phyloP scores from a whole-genome alignment of 2,113 vertebrate species.

The Atractosteus spatula region DNA sequence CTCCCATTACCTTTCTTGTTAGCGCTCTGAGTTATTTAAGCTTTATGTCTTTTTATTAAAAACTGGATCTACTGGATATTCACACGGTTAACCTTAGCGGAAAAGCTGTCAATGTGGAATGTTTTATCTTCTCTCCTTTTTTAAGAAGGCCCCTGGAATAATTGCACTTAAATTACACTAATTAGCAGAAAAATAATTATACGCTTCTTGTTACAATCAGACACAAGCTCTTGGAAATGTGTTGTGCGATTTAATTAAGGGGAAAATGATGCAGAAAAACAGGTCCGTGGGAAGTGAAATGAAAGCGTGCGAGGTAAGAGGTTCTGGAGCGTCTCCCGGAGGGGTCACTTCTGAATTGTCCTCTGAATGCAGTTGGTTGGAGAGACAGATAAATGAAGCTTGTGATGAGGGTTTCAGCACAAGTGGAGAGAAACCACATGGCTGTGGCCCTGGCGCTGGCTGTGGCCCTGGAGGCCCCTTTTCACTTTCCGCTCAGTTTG shows the following conservation, averaged over 20 bases:
- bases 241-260: slow-evolving; percentile 48
- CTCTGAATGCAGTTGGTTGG: too few relatives aligned
- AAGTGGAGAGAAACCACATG: too few relatives aligned
- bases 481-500: too few relatives aligned
- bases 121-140: slow-evolving; percentile 47
- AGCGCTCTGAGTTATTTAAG: neutral
- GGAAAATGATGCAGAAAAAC: slow-evolving; percentile 55
- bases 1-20: too few relatives aligned
- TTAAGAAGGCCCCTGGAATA: slow-evolving; percentile 65
- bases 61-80: neutral
- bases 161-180: slow-evolving; percentile 81
- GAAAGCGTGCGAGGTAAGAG: slow-evolving; percentile 32
- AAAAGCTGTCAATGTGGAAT: slow-evolving; percentile 62
- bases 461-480: too few relatives aligned
- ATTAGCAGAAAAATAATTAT: slow-evolving; percentile 82
- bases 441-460: too few relatives aligned
- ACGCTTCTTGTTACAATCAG: slow-evolving; percentile 61
- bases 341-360: neutral
- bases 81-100: slow-evolving; percentile 55
- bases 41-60: neutral
- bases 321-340: neutral
- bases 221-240: slow-evolving; percentile 53
- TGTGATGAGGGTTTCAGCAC: too few relatives aligned
- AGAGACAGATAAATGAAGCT: too few relatives aligned
- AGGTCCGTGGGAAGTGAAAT: slow-evolving; percentile 38